Percentiles rank a stretch among this genome's conserved stretches.
phyloP scores from a whole-genome alignment of 2,797 vertebrate genomes.

The Lagocephalus sceleratus region DNA sequence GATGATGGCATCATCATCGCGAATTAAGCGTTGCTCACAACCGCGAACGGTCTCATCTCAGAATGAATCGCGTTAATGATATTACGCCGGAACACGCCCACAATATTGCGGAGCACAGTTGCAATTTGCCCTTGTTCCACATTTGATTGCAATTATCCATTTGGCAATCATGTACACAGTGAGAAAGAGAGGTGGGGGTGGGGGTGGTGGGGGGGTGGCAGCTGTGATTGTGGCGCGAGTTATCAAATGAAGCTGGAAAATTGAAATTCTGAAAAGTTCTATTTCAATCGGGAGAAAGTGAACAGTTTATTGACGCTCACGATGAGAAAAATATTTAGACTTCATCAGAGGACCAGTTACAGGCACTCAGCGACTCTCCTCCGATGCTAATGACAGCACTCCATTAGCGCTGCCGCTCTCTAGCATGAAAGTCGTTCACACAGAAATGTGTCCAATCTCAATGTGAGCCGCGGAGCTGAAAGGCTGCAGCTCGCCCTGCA shows the following conservation, averaged over 20 bases:
- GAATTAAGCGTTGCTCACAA: not conserved
- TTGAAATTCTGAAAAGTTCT: not conserved
- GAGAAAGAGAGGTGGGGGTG: not conserved
- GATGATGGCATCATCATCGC: not conserved
- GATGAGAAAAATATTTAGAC: not conserved
- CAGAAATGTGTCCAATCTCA: not conserved
- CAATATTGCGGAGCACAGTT: not conserved
- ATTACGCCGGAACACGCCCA: not conserved
- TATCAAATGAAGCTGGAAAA: not conserved
- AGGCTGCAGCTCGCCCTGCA: too few relatives aligned
- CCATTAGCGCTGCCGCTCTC: not conserved
- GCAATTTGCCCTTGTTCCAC: not conserved
- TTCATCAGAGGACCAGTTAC: not conserved
- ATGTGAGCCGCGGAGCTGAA: too few relatives aligned
- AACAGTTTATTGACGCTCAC: not conserved
- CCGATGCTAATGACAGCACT: not conserved
- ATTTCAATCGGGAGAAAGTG: not conserved
- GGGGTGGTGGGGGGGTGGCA: not conserved
- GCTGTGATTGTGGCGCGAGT: too few relatives aligned
- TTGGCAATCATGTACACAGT: not conserved
- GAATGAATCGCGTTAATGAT: not conserved
- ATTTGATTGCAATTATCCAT: slow-evolving; percentile 1
- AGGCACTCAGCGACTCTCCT: not conserved
- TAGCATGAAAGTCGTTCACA: not conserved
- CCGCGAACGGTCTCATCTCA: not conserved